phyloP scores from a whole-genome alignment of 2,113 vertebrate genomes.

The Pituophis catenifer region DNA sequence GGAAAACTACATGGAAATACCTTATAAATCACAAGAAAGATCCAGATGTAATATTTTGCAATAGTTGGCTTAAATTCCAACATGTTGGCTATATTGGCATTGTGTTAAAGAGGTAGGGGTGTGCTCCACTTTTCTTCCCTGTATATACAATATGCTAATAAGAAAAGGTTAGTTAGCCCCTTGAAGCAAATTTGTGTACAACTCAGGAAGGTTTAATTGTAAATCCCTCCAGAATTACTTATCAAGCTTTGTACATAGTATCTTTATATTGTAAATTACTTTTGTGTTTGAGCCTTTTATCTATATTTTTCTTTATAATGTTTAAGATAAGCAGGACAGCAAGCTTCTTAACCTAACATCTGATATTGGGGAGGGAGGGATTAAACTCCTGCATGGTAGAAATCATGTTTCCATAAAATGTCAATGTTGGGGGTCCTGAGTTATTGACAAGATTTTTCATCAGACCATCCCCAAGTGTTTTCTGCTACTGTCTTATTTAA shows the following conservation, averaged over 20 bases:
- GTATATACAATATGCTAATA: neutral
- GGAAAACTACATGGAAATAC: neutral
- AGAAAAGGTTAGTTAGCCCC: neutral
- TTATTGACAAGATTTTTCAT: neutral
- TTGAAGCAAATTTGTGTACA: neutral
- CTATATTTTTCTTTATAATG: neutral
- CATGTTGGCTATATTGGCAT: neutral
- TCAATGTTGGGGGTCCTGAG: neutral
- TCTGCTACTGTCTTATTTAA: neutral
- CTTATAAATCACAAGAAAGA: neutral
- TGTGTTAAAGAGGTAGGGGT: neutral
- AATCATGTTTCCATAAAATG: neutral
- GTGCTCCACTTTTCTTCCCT: neutral
- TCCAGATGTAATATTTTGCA: neutral
- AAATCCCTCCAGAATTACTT: neutral
- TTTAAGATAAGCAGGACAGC: neutral
- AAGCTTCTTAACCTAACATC: neutral
- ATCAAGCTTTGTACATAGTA: neutral
- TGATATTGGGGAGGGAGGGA: neutral
- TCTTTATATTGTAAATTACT: neutral
- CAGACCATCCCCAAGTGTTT: neutral
- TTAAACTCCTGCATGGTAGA: neutral
- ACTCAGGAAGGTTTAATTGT: neutral
- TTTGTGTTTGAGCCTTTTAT: neutral
- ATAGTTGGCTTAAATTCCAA: neutral